Base-by-base conservation (phyloP, 2,113 vertebrate genomes). In the Monarcha castaneiventris region DNA sequence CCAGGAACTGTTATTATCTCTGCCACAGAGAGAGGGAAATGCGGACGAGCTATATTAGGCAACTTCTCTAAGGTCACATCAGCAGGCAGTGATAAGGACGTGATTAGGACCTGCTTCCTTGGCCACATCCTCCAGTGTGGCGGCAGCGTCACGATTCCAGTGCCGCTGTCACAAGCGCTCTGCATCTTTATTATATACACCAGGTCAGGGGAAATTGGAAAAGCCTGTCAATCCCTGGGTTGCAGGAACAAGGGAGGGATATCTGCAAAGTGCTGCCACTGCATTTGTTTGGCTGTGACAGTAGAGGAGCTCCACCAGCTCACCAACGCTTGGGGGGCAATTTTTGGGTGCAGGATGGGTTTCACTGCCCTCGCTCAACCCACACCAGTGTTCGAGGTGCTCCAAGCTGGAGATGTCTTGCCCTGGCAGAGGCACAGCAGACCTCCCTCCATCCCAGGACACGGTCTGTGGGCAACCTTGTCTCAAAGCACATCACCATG, bases 51-150 rank as follows among this genome's bases (percentile, higher is more conserved):
- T 78, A 48, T 66, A 78, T 92, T 52, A 82, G 89, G 94, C 73
- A 90, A 22, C 88, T 84, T 33, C 74, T 77, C 44, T 85, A 79
- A 94, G 90, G 96, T 85, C 87, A 85, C 82, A 68, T 63, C 85
- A 76, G 30, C 78, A 91, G 73, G 87, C 66, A 84, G 86, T 0
- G 41, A 74, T 81, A 75, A 87, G 91, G 83, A 63, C 0, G 7
- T 3, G 41, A 84, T 92, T 51, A 90, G 79, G 83, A 48, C 92
- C 85, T 78, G 94, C 86, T 66, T 84, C 80, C 80, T 76, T 51
- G 77, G 80, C 86, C 80, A 77, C 72, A 10, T 89, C 76, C 84
- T 80, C 55, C 6, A 4, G 46, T 12, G 48, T 22, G 64, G 89
- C 0, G 0, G 72, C 76, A 83, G 67, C 35, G 5, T 12, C 7